A percentile compares a stretch with the other conserved stretches of the same genome.
Evolutionary conservation across 2,797 vertebrate genomes (phyloP).

Genomic region (Sarcophilus harrisii): DNA sequence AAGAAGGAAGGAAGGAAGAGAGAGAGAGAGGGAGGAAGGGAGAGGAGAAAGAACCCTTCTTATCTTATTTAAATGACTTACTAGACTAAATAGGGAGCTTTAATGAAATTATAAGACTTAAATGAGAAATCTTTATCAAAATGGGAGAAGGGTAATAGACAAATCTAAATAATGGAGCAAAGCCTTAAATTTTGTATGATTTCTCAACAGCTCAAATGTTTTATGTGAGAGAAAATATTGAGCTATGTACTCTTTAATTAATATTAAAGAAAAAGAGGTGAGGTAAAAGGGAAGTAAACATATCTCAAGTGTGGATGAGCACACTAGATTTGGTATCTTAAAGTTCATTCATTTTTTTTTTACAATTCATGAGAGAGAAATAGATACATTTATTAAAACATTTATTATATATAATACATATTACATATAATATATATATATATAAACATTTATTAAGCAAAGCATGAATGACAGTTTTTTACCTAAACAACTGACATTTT

Average conservation of each 20-base stretch:
- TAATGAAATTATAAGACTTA: slow-evolving; percentile 1
- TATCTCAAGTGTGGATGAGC: slow-evolving; percentile 4
- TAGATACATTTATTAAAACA: neutral
- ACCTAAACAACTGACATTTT: neutral
- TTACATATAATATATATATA: too few species aligned
- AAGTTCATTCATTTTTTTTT: neutral
- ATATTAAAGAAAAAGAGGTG: neutral
- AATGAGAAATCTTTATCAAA: neutral
- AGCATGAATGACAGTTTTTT: neutral
- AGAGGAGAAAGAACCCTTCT: neutral
- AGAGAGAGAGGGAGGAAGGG: neutral
- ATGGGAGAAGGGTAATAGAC: neutral
- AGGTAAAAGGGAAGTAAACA: neutral
- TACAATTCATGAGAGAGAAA: neutral
- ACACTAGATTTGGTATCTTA: neutral
- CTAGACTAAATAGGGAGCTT: neutral
- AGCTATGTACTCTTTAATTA: neutral
- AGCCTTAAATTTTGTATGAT: neutral
- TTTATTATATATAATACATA: too few species aligned
- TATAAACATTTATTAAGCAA: neutral
- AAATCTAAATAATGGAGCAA: neutral
- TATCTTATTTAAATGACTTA: slow-evolving; percentile 11
- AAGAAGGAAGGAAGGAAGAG: slow-evolving; percentile 25
- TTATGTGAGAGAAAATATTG: neutral
- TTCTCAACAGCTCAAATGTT: neutral